Base-by-base conservation (phyloP, 2,113 vertebrate genomes). In the Catharus fuscescens region DNA sequence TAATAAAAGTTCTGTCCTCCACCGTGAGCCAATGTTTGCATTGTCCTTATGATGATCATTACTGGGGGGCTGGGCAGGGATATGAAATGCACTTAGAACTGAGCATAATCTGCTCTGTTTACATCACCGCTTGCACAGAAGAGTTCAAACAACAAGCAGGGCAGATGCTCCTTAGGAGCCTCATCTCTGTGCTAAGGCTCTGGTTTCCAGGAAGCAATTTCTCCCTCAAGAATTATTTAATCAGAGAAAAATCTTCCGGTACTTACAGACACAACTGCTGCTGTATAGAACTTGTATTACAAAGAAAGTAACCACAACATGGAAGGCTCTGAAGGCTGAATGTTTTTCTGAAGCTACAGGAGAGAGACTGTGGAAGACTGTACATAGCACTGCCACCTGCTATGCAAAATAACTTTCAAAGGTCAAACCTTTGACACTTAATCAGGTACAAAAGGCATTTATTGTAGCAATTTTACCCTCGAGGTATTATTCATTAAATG, bases 151-250 rank as follows among this genome's bases (percentile, higher is more conserved):
- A 93, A 31, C 62, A 64, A 66, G 76, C 85, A 88, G 79, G 94
- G 92, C 90, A 89, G 86, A 48, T 76, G 31, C 80, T 88, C 67
- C 65, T 94, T 52, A 53, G 79, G 88, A 95, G 62, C 88, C 82
- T 94, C 92, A 78, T 88, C 60, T 86, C 91, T 56, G 2, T 40
- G 72, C 91, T 78, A 70, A 92, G 86, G 88, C 88, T 96, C 92
- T 96, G 96, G 93, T 93, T 96, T 95, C 94, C 95, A 97, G 92
- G 93, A 95, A 97, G 96, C 87, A 95, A 83, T 93, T 94, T 92
- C 88, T 83, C 92, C 93, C 93, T 94, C 82, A 93, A 94, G 96
- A 96, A 93, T 96, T 95, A 96, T 94, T 96, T 93, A 96, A 96
- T 96, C 92, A 95, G 91, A 70, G 91, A 73, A 93, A 92, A 94